A percentile compares a stretch with the other conserved stretches of the same genome.
phyloP scores from a whole-genome alignment of 2,113 vertebrate genomes.

The Cercocebus atys region DNA sequence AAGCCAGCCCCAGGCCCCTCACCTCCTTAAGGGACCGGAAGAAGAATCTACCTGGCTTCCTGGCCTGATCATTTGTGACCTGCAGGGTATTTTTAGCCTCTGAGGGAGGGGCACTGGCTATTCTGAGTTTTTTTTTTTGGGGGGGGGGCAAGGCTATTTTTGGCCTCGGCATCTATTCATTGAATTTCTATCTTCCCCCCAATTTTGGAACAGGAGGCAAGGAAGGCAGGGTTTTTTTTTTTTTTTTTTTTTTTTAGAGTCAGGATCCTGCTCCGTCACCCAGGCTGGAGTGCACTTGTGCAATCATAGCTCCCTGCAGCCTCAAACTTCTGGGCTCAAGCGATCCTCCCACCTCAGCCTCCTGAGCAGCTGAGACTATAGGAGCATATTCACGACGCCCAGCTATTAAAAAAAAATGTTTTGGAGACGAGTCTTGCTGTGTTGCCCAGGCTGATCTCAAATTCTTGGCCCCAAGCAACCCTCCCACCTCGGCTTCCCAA shows the following conservation, averaged over 20 bases:
- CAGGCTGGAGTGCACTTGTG: background rate
- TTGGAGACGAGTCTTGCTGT: background rate
- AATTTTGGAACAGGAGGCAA: background rate
- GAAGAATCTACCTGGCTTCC: background rate
- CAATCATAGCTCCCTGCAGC: no score
- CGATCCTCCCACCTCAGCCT: background rate
- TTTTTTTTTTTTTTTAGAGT: background rate
- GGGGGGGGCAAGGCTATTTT: background rate
- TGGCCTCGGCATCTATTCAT: background rate
- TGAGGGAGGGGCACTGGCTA: background rate
- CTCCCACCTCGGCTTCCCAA: background rate
- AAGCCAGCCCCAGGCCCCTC: background rate
- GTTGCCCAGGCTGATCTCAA: background rate
- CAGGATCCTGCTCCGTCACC: background rate
- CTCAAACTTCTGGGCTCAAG: background rate
- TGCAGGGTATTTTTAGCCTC: background rate
- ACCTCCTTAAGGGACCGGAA: background rate
- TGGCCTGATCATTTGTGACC: background rate
- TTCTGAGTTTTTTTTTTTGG: background rate
- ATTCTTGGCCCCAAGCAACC: background rate
- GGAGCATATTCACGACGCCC: fast-evolving
- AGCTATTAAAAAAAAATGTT: background rate
- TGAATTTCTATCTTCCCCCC: background rate
- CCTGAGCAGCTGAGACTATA: background rate
- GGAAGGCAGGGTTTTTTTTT: background rate